phyloP scores from a whole-genome alignment of 2,797 vertebrate genomes.

The Hyperoplus immaculatus region DNA sequence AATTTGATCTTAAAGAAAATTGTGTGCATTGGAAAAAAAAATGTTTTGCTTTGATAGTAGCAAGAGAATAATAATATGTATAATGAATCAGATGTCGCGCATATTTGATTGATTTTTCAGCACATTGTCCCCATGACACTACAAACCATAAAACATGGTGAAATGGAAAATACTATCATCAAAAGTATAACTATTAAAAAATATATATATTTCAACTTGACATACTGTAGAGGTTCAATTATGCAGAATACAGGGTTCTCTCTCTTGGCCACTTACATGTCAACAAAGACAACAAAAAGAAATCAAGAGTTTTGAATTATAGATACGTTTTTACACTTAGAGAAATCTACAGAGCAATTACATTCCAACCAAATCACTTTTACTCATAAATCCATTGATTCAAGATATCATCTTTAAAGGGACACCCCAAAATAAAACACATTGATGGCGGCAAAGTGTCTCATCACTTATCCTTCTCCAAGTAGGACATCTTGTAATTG shows the following conservation, averaged over 20 bases:
- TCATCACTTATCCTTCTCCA: constrained; percentile 61
- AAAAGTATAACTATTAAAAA: too few species aligned
- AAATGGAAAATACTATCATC: too few species aligned
- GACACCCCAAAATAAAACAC: not conserved
- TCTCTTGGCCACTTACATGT: not conserved
- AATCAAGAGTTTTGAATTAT: not conserved
- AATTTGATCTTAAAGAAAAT: not conserved
- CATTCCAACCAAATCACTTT: not conserved
- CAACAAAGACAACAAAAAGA: not conserved
- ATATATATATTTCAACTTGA: not conserved
- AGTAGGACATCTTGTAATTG: constrained; percentile 75
- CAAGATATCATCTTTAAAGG: not conserved
- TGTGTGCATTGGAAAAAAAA: not conserved
- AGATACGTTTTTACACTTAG: too few species aligned
- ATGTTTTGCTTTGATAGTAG: not conserved
- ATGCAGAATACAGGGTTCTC: not conserved
- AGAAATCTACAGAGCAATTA: not conserved
- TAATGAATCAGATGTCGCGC: not conserved
- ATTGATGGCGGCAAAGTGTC: constrained; percentile 18
- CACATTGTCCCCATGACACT: not conserved
- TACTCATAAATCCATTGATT: not conserved
- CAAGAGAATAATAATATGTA: not conserved
- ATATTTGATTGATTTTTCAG: not conserved
- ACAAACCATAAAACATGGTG: not conserved
- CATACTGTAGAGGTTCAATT: not conserved